A percentile compares a stretch with the other conserved stretches of the same genome.
phyloP scores from a whole-genome alignment of 2,113 vertebrate species.

The Corythornis vintsioides region DNA sequence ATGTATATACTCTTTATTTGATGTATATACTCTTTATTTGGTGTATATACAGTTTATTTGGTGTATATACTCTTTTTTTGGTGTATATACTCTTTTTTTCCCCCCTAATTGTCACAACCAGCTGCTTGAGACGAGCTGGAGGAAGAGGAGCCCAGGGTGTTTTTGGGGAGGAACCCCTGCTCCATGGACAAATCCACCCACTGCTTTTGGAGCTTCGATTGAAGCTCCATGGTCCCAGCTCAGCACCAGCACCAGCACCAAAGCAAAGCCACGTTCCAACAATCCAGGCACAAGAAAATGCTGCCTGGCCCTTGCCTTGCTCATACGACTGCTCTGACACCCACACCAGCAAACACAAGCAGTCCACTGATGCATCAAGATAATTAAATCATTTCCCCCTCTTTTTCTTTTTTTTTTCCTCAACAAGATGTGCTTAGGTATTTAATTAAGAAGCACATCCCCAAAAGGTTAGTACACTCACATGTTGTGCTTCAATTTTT shows the following conservation, averaged over 20 bases:
- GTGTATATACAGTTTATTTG: background rate
- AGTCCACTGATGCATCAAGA: slow-evolving; percentile 11
- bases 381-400: slow-evolving; percentile 23
- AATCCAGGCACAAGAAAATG: slow-evolving; percentile 33
- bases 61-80: background rate
- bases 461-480: slow-evolving; percentile 67
- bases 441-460: slow-evolving; percentile 74
- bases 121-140: background rate
- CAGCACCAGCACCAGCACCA: no score
- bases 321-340: slow-evolving; percentile 17
- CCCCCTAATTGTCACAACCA: slow-evolving; percentile 35
- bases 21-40: background rate
- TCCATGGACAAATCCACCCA: background rate
- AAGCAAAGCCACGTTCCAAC: background rate
- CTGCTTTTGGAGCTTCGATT: background rate
- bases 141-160: background rate
- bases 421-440: slow-evolving; percentile 40
- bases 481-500: slow-evolving; percentile 71
- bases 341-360: slow-evolving; percentile 30
- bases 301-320: slow-evolving; percentile 41
- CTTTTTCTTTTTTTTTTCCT: background rate
- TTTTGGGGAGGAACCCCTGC: background rate
- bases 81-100: background rate
- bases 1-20: background rate
- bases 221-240: background rate